Percentiles rank a stretch among this genome's conserved stretches.
phyloP scores from a whole-genome alignment of 2,888 invertebrate genomes.

The Lithophane socia region DNA sequence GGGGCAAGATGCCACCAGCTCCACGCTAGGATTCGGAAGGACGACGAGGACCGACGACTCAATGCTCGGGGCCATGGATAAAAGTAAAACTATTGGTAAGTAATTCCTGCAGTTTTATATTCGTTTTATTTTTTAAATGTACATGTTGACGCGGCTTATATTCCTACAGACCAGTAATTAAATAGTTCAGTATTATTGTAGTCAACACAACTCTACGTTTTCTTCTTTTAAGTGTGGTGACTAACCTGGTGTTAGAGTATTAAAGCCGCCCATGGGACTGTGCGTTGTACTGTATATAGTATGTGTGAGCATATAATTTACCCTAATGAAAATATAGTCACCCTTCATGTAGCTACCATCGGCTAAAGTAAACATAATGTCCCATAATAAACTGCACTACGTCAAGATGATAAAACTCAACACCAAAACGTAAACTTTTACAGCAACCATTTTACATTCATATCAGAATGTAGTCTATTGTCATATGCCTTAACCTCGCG shows the following conservation, averaged over 20 bases:
- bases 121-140: neutral
- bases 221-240: too few species aligned
- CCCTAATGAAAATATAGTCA: neutral
- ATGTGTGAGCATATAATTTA: neutral
- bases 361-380: slow-evolving; percentile 8
- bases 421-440: slow-evolving; percentile 57
- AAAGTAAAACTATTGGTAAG: slow-evolving; percentile 86
- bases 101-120: slow-evolving; percentile 26
- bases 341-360: slow-evolving; percentile 7
- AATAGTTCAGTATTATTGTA: neutral
- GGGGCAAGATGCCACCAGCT: slow-evolving; percentile 81
- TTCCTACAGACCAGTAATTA: neutral
- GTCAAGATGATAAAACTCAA: slow-evolving; percentile 54
- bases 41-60: slow-evolving; percentile 83
- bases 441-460: slow-evolving; percentile 57
- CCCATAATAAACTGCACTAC: slow-evolving; percentile 42
- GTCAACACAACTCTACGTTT: neutral
- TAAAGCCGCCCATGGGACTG: too few species aligned
- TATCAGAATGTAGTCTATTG: slow-evolving; percentile 68
- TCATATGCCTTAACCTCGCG: slow-evolving; percentile 68
- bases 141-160: neutral
- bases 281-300: too few species aligned
- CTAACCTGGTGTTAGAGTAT: too few species aligned
- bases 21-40: slow-evolving; percentile 83
- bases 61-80: slow-evolving; percentile 86